Conservation (phyloP, 2,888 invertebrate genomes). For the Panzeria rudis region DNA sequence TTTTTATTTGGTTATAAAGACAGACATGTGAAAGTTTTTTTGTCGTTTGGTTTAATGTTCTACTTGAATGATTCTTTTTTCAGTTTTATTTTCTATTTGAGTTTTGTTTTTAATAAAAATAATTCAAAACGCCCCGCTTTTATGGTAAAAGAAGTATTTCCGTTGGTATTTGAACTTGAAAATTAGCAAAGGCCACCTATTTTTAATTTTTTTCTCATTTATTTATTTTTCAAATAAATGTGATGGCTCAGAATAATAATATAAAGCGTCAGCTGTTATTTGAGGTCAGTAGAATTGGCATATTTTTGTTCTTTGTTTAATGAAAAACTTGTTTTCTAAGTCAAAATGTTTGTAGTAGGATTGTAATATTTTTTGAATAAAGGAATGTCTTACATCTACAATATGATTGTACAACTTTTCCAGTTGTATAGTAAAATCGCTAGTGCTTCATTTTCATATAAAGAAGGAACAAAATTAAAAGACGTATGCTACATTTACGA, state of each 20-base stretch:
- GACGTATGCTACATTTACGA: too few relatives aligned
- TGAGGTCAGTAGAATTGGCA: conserved; percentile 65
- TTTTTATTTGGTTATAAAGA: conserved; percentile 47
- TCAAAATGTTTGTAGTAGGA: background rate
- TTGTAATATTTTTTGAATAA: background rate
- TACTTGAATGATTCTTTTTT: conserved; percentile 61
- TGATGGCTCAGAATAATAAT: conserved; percentile 44
- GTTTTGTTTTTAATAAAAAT: conserved; percentile 23
- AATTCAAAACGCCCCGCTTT: conserved; percentile 62
- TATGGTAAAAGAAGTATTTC: conserved; percentile 62
- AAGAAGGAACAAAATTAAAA: too few relatives aligned
- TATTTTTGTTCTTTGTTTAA: background rate
- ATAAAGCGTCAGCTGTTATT: conserved; percentile 69
- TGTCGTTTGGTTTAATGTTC: conserved; percentile 66
- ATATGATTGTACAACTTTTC: too few relatives aligned
- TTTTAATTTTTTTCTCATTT: conserved; percentile 18
- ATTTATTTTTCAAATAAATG: conserved; percentile 16
- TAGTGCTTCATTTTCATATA: too few relatives aligned
- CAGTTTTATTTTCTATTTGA: conserved; percentile 30
- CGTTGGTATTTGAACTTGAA: conserved; percentile 81
- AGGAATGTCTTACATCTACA: too few relatives aligned
- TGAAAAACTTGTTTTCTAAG: background rate
- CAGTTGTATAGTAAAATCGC: too few relatives aligned
- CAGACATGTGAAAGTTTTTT: conserved; percentile 78
- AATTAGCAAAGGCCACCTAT: conserved; percentile 81